These are phyloP conservation scores for Heterochromis multidens DNA, from an alignment of 2,113 vertebrate species.

Conservation along the genomic window DNA sequence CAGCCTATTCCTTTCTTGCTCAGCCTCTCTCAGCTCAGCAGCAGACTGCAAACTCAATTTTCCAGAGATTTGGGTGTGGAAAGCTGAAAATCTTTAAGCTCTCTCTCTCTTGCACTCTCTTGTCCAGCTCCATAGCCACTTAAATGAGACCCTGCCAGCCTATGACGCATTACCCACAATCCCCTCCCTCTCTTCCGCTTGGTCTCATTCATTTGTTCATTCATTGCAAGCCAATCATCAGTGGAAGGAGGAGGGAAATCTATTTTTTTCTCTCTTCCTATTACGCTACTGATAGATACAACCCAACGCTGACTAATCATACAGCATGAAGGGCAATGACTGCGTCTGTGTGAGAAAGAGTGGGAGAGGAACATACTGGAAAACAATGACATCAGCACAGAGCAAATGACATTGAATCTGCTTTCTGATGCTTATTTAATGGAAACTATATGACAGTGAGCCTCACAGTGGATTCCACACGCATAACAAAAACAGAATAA, in stretches of 20 bases:
- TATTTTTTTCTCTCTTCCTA: not conserved
- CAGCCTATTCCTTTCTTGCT: not conserved
- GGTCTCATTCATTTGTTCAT: conserved; percentile 21
- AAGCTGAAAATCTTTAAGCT: conserved; percentile 34
- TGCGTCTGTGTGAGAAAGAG: not conserved
- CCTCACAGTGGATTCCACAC: not conserved
- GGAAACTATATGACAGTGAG: conserved; percentile 9
- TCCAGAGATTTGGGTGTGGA: conserved; percentile 44
- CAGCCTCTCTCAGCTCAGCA: not conserved
- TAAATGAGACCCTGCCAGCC: conserved; percentile 48
- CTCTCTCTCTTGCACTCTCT: not conserved
- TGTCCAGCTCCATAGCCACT: conserved; percentile 23
- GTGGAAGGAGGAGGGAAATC: not conserved
- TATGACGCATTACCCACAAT: conserved; percentile 59
- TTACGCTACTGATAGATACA: not conserved
- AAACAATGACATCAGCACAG: conserved; percentile 80
- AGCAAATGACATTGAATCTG: conserved; percentile 1
- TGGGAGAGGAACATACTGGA: not conserved
- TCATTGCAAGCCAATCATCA: conserved; percentile 33
- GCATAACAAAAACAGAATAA: not conserved
- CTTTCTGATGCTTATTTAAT: not conserved
- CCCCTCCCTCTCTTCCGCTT: conserved; percentile 27
- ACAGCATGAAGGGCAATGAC: conserved; percentile 16
- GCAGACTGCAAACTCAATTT: conserved; percentile 20
- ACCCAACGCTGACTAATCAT: conserved; percentile 55